Evolutionary conservation across 2,888 invertebrate species (phyloP).

Genomic region (Uloborus plumipes): DNA sequence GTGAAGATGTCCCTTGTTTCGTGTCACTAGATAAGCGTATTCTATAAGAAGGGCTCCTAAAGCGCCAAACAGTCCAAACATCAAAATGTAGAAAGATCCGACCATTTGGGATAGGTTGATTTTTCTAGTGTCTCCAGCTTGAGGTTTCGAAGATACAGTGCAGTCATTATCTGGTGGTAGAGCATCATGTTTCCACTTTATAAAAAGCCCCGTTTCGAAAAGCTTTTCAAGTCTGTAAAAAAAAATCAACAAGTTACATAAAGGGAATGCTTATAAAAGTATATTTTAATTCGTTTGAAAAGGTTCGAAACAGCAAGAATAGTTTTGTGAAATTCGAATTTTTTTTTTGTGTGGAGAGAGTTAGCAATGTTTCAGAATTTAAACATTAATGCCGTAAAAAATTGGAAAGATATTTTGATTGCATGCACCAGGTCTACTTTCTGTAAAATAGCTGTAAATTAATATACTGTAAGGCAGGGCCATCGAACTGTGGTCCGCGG

Average conservation of each 20-base stretch:
- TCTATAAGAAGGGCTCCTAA: slow-evolving; percentile 59
- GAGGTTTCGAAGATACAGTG: slow-evolving; percentile 71
- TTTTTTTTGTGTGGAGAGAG: too few relatives aligned
- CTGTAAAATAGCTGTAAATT: too few relatives aligned
- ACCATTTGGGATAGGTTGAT: slow-evolving; percentile 93
- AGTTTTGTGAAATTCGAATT: too few relatives aligned
- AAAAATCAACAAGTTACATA: not conserved
- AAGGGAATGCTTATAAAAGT: too few relatives aligned
- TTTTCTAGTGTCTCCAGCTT: slow-evolving; percentile 80
- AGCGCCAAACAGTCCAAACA: slow-evolving; percentile 77
- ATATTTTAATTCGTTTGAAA: too few relatives aligned
- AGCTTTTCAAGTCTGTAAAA: slow-evolving; percentile 27
- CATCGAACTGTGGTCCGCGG: too few relatives aligned
- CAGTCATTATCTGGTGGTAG: slow-evolving; percentile 85
- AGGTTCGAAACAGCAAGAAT: too few relatives aligned
- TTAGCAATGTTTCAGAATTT: too few relatives aligned
- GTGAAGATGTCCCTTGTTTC: slow-evolving; percentile 9
- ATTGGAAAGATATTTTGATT: too few relatives aligned
- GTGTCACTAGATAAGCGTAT: slow-evolving; percentile 18
- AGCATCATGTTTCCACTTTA: slow-evolving; percentile 85
- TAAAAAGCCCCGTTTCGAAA: slow-evolving; percentile 87
- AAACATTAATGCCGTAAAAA: too few relatives aligned
- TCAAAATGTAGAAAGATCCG: slow-evolving; percentile 88
- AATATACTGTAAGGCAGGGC: too few relatives aligned
- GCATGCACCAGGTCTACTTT: too few relatives aligned